Conservation (phyloP, 2,113 vertebrate species). For the Vulpes vulpes region DNA sequence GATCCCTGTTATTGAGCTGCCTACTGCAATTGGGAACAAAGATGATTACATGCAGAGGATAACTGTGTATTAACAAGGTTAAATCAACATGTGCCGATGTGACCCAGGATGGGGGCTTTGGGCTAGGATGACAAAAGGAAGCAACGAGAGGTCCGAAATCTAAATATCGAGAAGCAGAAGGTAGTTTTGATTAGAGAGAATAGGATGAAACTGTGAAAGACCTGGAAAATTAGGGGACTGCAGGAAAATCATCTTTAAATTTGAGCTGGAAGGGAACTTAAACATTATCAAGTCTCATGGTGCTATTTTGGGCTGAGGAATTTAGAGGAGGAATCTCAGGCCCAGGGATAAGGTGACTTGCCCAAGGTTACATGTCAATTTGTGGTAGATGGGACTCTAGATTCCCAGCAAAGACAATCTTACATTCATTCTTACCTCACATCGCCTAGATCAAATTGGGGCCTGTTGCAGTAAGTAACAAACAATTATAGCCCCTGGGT, state of each 20-base stretch:
- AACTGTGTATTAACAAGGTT: background rate
- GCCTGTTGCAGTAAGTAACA: background rate
- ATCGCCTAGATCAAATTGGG: background rate
- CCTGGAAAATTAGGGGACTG: background rate
- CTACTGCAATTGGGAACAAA: background rate
- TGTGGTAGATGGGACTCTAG: background rate
- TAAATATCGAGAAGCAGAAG: background rate
- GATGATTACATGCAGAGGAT: background rate
- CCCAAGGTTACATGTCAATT: background rate
- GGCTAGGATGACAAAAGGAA: background rate
- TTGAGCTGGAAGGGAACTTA: background rate
- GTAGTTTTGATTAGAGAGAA: background rate
- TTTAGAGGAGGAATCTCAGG: background rate
- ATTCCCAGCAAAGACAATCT: background rate
- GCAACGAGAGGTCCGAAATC: background rate
- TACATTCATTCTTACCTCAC: background rate
- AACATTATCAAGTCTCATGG: background rate
- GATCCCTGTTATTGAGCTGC: background rate
- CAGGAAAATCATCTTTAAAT: background rate
- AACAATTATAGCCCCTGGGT: background rate
- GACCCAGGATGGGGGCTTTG: background rate
- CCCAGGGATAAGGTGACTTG: background rate
- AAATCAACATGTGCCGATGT: background rate
- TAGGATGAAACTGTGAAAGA: background rate
- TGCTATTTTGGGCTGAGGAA: background rate